Percentiles rank a stretch among this genome's conserved stretches.
phyloP scores from a whole-genome alignment of 2,797 vertebrate genomes.

The Sardinella longiceps region DNA sequence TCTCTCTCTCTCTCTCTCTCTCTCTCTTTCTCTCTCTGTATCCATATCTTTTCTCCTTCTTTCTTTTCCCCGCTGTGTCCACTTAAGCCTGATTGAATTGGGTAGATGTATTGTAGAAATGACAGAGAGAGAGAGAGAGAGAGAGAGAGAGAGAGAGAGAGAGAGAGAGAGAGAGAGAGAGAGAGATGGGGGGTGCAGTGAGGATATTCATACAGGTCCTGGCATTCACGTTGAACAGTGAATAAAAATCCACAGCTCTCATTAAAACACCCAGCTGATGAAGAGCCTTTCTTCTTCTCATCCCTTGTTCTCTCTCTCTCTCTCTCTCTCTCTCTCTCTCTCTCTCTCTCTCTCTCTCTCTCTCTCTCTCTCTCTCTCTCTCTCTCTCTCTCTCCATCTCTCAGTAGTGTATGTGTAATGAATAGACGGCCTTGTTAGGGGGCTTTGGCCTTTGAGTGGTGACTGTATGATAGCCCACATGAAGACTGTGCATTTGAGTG shows the following conservation, averaged over 20 bases:
- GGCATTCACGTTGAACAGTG: neutral
- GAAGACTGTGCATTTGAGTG: neutral
- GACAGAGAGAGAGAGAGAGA: neutral
- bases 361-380: neutral
- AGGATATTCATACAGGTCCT: neutral
- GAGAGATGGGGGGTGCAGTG: neutral
- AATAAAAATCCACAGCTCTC: neutral
- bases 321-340: no score
- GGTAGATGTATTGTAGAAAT: neutral
- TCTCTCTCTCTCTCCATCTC: neutral
- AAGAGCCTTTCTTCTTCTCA: neutral
- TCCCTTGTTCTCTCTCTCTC: no score
- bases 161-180: neutral
- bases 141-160: neutral
- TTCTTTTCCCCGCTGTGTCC: neutral
- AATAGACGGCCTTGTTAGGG: neutral
- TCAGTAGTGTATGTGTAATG: neutral
- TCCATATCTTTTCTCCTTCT: neutral
- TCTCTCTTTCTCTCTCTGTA: no score
- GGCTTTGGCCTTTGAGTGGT: neutral
- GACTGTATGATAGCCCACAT: neutral
- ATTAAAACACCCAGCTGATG: neutral
- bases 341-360: neutral
- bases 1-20: neutral
- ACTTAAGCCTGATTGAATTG: neutral